These are phyloP conservation scores for Nomada ruficornis DNA, from an alignment of 2,888 invertebrate genomes.

Conservation along the genomic window DNA sequence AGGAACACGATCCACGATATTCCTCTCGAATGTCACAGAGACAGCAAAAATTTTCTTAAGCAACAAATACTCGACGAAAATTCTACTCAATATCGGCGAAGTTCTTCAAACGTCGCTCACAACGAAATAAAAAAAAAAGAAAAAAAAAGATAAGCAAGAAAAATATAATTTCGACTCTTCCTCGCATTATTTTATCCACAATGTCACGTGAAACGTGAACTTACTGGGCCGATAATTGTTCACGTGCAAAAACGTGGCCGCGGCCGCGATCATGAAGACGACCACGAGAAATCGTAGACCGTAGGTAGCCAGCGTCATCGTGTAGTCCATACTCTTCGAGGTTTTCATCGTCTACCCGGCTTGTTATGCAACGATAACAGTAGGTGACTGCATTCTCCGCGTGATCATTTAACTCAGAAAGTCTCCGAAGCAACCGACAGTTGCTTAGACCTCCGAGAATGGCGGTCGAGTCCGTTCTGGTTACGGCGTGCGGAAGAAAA, in stretches of 20 bases:
- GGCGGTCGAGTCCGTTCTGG: conserved; percentile 10
- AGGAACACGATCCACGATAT: not conserved
- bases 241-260: conserved; percentile 80
- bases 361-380: conserved; percentile 72
- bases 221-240: conserved; percentile 82
- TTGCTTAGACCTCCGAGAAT: conserved; percentile 45
- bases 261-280: conserved; percentile 78
- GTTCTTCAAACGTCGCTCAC: no score
- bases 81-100: not conserved
- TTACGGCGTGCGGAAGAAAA: conserved; percentile 4
- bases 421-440: conserved; percentile 46
- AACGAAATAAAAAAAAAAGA: not conserved
- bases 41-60: no score
- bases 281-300: conserved; percentile 76
- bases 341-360: conserved; percentile 75
- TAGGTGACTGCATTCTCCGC: conserved; percentile 72
- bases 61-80: not conserved
- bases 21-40: not conserved
- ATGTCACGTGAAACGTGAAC: conserved; percentile 55
- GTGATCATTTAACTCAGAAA: conserved; percentile 13
- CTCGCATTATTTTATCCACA: not conserved
- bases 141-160: not conserved
- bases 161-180: not conserved
- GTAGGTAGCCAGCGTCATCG: conserved; percentile 71
- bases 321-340: conserved; percentile 58